These are phyloP conservation scores for Amblyteles armatorius DNA, from an alignment of 2,888 invertebrate genomes.

Conservation along the genomic window DNA sequence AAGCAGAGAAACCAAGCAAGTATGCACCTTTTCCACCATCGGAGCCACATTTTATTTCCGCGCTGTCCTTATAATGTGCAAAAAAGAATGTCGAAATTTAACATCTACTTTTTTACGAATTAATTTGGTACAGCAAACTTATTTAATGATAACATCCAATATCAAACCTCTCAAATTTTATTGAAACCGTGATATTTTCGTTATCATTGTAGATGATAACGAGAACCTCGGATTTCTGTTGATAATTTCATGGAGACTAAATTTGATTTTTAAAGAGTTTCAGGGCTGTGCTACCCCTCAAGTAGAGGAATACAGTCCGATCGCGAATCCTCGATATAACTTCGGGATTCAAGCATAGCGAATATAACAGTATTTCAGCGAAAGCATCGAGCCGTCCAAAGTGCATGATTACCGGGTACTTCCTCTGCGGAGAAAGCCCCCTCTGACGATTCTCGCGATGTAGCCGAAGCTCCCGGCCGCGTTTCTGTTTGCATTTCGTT, in stretches of 20 bases:
- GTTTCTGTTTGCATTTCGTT: constrained; percentile 83
- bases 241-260: background rate
- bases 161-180: background rate
- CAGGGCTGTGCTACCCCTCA: background rate
- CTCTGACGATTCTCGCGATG: constrained; percentile 42
- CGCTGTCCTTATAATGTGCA: background rate
- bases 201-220: background rate
- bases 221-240: background rate
- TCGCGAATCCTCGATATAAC: background rate
- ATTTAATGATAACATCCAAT: background rate
- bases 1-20: background rate
- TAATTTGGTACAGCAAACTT: background rate
- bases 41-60: background rate
- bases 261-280: background rate
- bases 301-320: background rate
- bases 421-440: constrained; percentile 67
- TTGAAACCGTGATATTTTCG: background rate
- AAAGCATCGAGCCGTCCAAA: constrained; percentile 65
- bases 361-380: constrained; percentile 36
- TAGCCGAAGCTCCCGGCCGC: constrained; percentile 33
- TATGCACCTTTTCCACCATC: background rate
- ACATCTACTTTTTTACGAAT: background rate
- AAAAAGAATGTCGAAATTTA: background rate
- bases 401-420: constrained; percentile 55
- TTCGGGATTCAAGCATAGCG: background rate